Percentiles rank a stretch among this genome's conserved stretches.
These are phyloP conservation scores for Argopecten irradians DNA, from an alignment of 1,140 invertebrate species.

Conservation along the genomic window DNA sequence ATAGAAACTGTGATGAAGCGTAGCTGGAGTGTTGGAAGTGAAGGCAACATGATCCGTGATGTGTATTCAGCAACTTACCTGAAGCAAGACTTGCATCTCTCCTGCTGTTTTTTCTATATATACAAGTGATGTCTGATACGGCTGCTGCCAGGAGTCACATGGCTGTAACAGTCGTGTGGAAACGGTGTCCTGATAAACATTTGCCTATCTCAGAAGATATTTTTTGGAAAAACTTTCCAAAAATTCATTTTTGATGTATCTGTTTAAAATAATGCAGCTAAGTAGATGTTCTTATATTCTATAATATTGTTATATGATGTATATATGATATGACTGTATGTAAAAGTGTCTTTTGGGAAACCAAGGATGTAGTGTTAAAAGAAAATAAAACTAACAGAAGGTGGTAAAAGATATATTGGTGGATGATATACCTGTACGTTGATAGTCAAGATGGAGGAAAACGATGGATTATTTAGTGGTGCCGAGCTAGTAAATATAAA, in stretches of 20 bases:
- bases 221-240: neutral
- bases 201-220: neutral
- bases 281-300: no score
- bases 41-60: neutral
- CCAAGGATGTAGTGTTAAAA: neutral
- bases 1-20: slow-evolving; percentile 5
- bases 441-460: neutral
- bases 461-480: neutral
- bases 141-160: neutral
- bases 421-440: neutral
- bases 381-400: neutral
- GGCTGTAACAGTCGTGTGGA: neutral
- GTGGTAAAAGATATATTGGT: neutral
- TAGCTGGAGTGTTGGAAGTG: neutral
- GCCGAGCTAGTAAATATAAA: neutral
- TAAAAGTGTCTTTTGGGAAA: neutral
- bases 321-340: neutral
- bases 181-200: neutral
- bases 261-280: neutral
- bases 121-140: neutral
- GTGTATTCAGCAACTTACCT: neutral
- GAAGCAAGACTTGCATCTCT: neutral
- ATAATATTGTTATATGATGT: no score
- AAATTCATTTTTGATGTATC: neutral
- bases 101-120: neutral